Evolutionary conservation across 2,888 invertebrate species (phyloP).

Genomic region (Abrostola tripartita): DNA sequence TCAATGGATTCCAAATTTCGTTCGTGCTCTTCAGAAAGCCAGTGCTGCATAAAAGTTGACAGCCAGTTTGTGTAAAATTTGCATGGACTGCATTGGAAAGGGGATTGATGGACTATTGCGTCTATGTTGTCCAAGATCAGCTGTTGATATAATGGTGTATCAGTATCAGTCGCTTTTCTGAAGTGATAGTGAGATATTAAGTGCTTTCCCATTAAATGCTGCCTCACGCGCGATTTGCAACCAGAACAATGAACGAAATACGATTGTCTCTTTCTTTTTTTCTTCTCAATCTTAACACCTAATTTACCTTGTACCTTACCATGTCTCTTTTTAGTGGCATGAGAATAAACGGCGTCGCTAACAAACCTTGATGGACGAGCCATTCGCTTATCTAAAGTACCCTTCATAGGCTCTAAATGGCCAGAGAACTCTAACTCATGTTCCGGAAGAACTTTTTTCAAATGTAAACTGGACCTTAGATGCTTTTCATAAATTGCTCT

Average conservation of each 20-base stretch:
- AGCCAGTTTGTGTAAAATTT: slow-evolving; percentile 94
- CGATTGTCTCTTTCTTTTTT: slow-evolving; percentile 87
- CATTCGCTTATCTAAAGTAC: slow-evolving; percentile 68
- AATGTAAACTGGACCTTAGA: slow-evolving; percentile 92
- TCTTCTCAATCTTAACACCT: slow-evolving; percentile 67
- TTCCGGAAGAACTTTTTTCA: slow-evolving; percentile 90
- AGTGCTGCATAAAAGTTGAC: slow-evolving; percentile 91
- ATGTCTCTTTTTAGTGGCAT: slow-evolving; percentile 64
- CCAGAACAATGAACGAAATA: slow-evolving; percentile 91
- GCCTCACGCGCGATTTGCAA: slow-evolving; percentile 91
- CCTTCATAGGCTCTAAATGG: slow-evolving; percentile 74
- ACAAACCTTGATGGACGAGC: slow-evolving; percentile 76
- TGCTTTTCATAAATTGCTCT: slow-evolving; percentile 93
- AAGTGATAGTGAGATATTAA: slow-evolving; percentile 95
- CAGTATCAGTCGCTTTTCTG: slow-evolving; percentile 90
- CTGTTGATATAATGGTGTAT: slow-evolving; percentile 87
- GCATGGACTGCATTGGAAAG: slow-evolving; percentile 95
- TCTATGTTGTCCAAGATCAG: slow-evolving; percentile 93
- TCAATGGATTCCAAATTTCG: slow-evolving; percentile 81
- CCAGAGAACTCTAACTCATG: slow-evolving; percentile 90
- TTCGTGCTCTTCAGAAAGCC: slow-evolving; percentile 90
- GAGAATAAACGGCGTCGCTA: slow-evolving; percentile 71
- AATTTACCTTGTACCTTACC: slow-evolving; percentile 57
- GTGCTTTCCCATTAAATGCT: slow-evolving; percentile 93
- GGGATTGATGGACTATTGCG: slow-evolving; percentile 93